These are phyloP conservation scores for Apoderus coryli DNA, from an alignment of 2,888 invertebrate species.

Conservation along the genomic window DNA sequence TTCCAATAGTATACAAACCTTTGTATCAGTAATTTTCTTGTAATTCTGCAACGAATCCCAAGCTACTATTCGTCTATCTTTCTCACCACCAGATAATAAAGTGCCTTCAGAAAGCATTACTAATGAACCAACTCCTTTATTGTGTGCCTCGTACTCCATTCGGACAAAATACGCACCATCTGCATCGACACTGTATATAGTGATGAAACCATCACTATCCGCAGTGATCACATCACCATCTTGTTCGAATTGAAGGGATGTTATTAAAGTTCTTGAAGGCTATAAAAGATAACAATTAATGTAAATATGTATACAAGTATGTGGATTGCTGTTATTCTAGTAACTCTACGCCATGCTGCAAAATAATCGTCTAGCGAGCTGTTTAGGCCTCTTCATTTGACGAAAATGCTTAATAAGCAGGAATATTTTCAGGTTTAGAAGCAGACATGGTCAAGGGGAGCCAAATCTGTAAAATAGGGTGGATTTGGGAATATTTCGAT, in stretches of 20 bases:
- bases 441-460: too few species aligned
- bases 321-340: too few species aligned
- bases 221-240: constrained; percentile 88
- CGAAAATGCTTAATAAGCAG: too few species aligned
- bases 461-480: too few species aligned
- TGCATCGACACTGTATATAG: constrained; percentile 73
- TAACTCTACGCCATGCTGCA: too few species aligned
- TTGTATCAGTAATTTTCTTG: constrained; percentile 77
- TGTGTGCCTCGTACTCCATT: constrained; percentile 81
- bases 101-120: constrained; percentile 86
- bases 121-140: constrained; percentile 73
- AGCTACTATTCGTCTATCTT: constrained; percentile 77
- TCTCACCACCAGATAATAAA: constrained; percentile 78
- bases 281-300: constrained; percentile 28
- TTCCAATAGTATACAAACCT: constrained; percentile 49
- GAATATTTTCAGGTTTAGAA: too few species aligned
- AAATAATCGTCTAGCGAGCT: too few species aligned
- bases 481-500: too few species aligned
- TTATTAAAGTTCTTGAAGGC: constrained; percentile 73
- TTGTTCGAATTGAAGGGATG: constrained; percentile 78
- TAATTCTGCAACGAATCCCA: constrained; percentile 88
- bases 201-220: constrained; percentile 83
- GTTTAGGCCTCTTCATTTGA: too few species aligned
- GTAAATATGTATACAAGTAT: background rate
- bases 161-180: constrained; percentile 80